A percentile compares a stretch with the other conserved stretches of the same genome.
Evolutionary conservation across 2,113 vertebrate genomes (phyloP).

Genomic region (Mugil cephalus): DNA sequence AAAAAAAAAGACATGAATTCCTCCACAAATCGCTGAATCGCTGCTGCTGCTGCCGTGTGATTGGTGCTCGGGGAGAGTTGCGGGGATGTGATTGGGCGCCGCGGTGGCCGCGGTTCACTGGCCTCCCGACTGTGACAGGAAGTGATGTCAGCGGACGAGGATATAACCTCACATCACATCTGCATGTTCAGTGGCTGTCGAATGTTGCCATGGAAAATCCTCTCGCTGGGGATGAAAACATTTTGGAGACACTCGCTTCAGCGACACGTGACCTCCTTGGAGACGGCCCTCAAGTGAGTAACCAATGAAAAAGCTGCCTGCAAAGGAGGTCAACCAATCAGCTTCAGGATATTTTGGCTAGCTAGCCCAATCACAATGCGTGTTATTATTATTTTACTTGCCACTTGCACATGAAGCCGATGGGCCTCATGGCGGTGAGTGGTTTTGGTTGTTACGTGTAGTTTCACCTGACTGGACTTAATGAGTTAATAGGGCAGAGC

Average conservation of each 20-base stretch:
- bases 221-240: slow-evolving; percentile 3
- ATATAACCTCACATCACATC: not conserved
- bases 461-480: not conserved
- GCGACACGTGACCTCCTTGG: slow-evolving; percentile 1
- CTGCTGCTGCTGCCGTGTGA: not conserved
- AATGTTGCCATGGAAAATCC: slow-evolving; percentile 52
- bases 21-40: too few relatives aligned
- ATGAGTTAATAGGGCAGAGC: too few relatives aligned
- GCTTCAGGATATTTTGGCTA: not conserved
- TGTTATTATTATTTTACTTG: not conserved
- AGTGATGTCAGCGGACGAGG: slow-evolving; percentile 21
- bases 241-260: not conserved
- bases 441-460: not conserved
- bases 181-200: slow-evolving; percentile 44
- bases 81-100: not conserved
- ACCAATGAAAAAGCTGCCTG: slow-evolving; percentile 44
- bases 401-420: not conserved
- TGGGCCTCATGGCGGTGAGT: too few relatives aligned
- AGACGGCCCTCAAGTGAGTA: not conserved
- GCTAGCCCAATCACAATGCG: slow-evolving; percentile 27
- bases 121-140: slow-evolving; percentile 1
- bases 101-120: not conserved
- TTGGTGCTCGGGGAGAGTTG: not conserved
- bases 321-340: slow-evolving; percentile 39
- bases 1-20: too few relatives aligned